phyloP scores from a whole-genome alignment of 2,797 vertebrate genomes.

The Catharus ustulatus region DNA sequence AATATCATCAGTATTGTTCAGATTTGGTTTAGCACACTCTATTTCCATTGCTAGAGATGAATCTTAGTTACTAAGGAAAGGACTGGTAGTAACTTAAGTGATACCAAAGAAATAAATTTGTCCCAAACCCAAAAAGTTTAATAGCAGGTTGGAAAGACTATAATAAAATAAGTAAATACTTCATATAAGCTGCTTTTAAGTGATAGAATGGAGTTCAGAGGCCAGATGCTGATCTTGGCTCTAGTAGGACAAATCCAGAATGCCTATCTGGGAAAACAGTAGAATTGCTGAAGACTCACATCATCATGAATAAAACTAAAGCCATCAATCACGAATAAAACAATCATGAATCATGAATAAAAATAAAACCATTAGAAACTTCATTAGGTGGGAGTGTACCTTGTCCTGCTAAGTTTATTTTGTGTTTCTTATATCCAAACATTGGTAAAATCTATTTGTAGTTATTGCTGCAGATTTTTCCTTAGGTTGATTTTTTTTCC shows the following conservation, averaged over 20 bases:
- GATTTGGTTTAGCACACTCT: background rate
- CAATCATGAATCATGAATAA: background rate
- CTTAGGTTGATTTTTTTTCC: background rate
- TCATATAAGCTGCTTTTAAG: background rate
- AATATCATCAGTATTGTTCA: background rate
- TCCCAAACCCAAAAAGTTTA: background rate
- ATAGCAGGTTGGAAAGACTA: background rate
- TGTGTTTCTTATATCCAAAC: background rate
- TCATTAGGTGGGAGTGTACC: background rate
- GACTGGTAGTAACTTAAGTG: background rate
- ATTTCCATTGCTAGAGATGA: background rate
- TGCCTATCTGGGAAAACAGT: background rate
- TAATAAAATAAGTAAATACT: background rate
- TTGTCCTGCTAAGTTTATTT: background rate
- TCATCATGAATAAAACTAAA: background rate
- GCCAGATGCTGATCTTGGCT: conserved; percentile 15
- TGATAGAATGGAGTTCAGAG: background rate
- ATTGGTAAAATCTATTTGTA: background rate
- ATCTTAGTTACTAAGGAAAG: background rate
- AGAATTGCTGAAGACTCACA: background rate
- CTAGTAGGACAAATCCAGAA: background rate
- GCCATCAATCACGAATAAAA: background rate
- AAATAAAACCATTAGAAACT: background rate
- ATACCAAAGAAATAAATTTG: background rate
- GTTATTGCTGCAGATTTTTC: background rate